Conservation (phyloP, 2,797 vertebrate species). For the Sphaeramia orbicularis region DNA sequence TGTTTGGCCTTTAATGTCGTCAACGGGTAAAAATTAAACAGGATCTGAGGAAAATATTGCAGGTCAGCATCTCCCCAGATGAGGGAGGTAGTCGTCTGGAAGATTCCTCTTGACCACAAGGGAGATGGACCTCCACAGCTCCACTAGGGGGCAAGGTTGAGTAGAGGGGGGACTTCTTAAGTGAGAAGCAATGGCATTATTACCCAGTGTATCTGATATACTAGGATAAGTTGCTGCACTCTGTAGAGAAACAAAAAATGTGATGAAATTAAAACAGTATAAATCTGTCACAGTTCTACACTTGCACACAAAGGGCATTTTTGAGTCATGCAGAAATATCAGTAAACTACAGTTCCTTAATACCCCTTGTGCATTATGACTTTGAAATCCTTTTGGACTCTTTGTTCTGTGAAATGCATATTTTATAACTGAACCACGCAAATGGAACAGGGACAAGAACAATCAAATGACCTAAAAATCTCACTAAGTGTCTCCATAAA, state of each 20-base stretch:
- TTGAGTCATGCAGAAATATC: constrained; percentile 16
- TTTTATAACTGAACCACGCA: constrained; percentile 60
- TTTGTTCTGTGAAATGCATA: constrained; percentile 59
- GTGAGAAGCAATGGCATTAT: constrained; percentile 76
- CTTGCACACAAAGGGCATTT: constrained; percentile 21
- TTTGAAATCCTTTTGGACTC: constrained; percentile 39
- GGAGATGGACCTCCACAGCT: constrained; percentile 66
- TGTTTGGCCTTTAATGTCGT: constrained; percentile 15
- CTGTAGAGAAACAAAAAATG: constrained; percentile 45
- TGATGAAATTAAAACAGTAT: constrained; percentile 15
- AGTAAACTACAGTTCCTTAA: constrained; percentile 11
- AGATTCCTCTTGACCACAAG: constrained; percentile 74
- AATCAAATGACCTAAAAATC: constrained; percentile 65
- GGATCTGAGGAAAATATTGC: constrained; percentile 51
- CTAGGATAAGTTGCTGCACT: constrained; percentile 75
- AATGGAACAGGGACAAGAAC: constrained; percentile 40
- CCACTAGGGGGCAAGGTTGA: constrained; percentile 72
- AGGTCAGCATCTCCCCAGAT: constrained; percentile 79
- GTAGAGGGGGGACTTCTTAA: constrained; percentile 64
- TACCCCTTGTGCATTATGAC: constrained; percentile 19
- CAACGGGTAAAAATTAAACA: constrained; percentile 10
- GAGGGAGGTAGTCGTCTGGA: constrained; percentile 82
- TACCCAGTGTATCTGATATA: constrained; percentile 62
- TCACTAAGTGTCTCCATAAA: constrained; percentile 39
- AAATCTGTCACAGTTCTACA: not conserved